Evolutionary conservation across 2,113 vertebrate genomes (phyloP).

Genomic region (Suncus etruscus): DNA sequence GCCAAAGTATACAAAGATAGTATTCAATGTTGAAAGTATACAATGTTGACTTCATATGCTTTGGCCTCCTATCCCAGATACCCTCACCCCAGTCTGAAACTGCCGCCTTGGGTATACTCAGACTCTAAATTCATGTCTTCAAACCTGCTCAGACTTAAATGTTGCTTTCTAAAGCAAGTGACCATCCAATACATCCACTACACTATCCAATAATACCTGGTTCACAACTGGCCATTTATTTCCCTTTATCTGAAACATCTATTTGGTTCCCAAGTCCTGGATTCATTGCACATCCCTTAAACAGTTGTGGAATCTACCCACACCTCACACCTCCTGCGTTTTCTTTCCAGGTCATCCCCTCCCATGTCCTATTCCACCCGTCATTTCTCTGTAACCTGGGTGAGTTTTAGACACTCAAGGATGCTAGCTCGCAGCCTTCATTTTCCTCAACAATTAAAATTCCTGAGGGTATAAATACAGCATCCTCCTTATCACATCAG

Average conservation of each 20-base stretch:
- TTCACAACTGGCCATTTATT: background rate
- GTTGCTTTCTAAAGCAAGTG: background rate
- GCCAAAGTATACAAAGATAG: background rate
- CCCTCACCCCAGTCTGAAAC: background rate
- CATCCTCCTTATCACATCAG: slow-evolving; percentile 37
- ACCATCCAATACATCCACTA: too few species aligned
- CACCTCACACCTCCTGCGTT: background rate
- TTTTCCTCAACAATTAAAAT: slow-evolving; percentile 64
- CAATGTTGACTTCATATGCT: background rate
- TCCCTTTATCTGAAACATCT: background rate
- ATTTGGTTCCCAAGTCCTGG: background rate
- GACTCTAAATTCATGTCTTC: too few species aligned
- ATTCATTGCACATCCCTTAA: background rate
- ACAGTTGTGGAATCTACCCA: background rate
- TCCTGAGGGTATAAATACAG: slow-evolving; percentile 60
- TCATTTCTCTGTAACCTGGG: background rate
- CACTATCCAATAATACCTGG: background rate
- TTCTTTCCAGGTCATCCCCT: background rate
- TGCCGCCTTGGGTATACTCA: background rate
- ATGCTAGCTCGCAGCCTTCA: slow-evolving; percentile 51
- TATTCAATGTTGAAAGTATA: background rate
- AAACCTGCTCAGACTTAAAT: background rate
- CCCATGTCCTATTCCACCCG: background rate
- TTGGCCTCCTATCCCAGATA: background rate
- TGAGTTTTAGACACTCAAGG: slow-evolving; percentile 36